These are phyloP conservation scores for Empidonax alnorum DNA, from an alignment of 2,113 vertebrate species.

Conservation along the genomic window DNA sequence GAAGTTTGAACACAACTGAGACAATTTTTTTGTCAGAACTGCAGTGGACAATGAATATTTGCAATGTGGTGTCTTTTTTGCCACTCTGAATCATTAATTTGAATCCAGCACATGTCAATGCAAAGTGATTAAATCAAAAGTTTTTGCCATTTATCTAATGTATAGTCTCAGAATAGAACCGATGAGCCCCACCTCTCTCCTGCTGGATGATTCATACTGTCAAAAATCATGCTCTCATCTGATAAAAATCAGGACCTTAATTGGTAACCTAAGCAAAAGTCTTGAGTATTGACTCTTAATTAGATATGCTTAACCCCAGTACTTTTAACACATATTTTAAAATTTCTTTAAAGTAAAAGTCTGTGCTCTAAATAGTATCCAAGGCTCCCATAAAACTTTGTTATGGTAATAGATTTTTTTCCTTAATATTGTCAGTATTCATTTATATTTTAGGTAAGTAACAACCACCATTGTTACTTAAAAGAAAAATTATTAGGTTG, in stretches of 20 bases:
- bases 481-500: not conserved
- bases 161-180: not conserved
- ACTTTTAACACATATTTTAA: not conserved
- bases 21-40: not conserved
- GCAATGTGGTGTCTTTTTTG: not conserved
- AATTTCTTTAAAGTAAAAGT: not conserved
- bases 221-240: not conserved
- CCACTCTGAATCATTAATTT: not conserved
- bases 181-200: not conserved
- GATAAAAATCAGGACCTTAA: not conserved
- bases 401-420: not conserved
- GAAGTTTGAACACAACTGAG: not conserved
- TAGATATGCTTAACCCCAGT: not conserved
- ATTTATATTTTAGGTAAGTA: not conserved
- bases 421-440: not conserved
- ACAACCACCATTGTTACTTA: not conserved
- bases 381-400: not conserved
- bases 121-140: not conserved
- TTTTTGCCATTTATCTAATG: not conserved
- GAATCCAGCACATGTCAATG: not conserved
- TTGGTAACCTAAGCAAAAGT: not conserved
- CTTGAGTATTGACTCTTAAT: not conserved
- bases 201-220: not conserved
- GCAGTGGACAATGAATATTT: not conserved
- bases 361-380: not conserved